Evolutionary conservation across 2,888 invertebrate species (phyloP).

Genomic region (Serripes groenlandicus): DNA sequence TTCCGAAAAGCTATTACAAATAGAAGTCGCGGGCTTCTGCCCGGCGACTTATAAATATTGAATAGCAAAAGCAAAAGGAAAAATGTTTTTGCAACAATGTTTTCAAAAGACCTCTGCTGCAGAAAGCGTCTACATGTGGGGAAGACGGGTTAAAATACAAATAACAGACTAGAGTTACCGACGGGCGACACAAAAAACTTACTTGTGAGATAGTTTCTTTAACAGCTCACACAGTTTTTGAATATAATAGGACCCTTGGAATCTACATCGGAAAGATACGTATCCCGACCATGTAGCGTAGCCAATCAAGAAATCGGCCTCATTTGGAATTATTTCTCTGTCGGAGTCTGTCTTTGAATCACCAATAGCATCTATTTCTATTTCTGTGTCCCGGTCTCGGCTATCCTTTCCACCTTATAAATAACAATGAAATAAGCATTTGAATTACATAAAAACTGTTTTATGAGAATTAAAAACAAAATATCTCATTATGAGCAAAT

Average conservation of each 20-base stretch:
- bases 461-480: neutral
- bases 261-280: constrained; percentile 83
- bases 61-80: too few species aligned
- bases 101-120: too few species aligned
- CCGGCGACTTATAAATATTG: too few species aligned
- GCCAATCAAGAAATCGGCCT: constrained; percentile 84
- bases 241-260: constrained; percentile 84
- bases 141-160: too few species aligned
- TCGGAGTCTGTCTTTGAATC: neutral
- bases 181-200: too few species aligned
- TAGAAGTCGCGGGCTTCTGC: too few species aligned
- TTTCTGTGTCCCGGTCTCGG: neutral
- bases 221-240: constrained; percentile 79
- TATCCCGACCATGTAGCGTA: constrained; percentile 84
- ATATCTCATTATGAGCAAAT: neutral
- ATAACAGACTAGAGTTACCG: too few species aligned
- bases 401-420: neutral
- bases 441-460: neutral
- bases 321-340: constrained; percentile 79
- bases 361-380: neutral
- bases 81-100: too few species aligned
- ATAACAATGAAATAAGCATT: neutral
- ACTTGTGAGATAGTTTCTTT: constrained; percentile 75
- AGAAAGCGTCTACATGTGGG: too few species aligned
- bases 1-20: too few species aligned